Base-by-base conservation (phyloP, 2,113 vertebrate genomes). In the Hippocampus zosterae region DNA sequence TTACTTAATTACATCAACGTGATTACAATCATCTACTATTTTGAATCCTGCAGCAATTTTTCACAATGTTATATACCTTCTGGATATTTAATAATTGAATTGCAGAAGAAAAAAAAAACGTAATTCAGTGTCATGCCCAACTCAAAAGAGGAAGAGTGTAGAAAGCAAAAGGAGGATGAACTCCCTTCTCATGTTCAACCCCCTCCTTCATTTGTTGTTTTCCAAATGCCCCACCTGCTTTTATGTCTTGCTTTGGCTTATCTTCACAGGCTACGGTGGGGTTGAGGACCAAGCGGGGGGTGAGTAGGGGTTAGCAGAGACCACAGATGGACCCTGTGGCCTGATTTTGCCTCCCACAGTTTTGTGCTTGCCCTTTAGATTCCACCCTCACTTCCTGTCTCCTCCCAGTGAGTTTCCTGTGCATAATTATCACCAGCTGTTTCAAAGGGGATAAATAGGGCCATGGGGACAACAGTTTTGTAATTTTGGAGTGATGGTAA, bases 361-460 rank as follows among this genome's bases (percentile, higher is more conserved):
- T 70, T 69, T 64, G 27, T 27, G 21, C 79, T 23, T 77, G 21
- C 56, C 46, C 67, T 82, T 81, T 81, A 79, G 77, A 71, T 86
- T 77, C 61, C 65, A 63, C 81, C 73, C 73, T 81, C 42, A 44
- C 85, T 91, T 90, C 88, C 86, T 89, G 81, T 74, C 64, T 75
- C 70, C 81, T 79, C 75, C 78, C 52, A 59, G 69, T 52, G 12
- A 79, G 79, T 82, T 92, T 91, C 90, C 90, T 92, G 89, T 81
- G 70, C 53, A 53, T 93, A 92, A 93, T 92, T 82, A 84, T 88
- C 86, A 87, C 89, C 92, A 92, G 92, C 90, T 93, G 92, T 81
- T 87, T 81, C 81, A 64, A 72, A 25, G 76, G 37, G 79, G 84
- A 79, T 86, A 90, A 92, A 91, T 84, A 61, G 84, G 85, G 78